A percentile compares a stretch with the other conserved stretches of the same genome.
Conservation (phyloP, 2,888 invertebrate species). For the Hydroisotoma schaefferi region DNA sequence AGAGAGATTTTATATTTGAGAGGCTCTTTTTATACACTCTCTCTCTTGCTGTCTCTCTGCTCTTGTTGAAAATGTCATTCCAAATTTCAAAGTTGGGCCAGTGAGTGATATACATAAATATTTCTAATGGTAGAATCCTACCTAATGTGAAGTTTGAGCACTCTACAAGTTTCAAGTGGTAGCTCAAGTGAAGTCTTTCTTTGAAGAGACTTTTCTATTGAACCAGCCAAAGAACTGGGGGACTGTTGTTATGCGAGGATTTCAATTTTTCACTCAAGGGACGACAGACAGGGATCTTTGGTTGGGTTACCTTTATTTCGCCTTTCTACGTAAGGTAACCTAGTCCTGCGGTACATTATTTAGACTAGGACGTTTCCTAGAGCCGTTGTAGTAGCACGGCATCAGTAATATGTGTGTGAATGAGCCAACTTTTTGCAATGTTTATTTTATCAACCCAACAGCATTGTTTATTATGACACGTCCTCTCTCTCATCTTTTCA, state of each 20-base stretch:
- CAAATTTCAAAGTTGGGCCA: conserved; percentile 13
- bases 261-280: conserved; percentile 12
- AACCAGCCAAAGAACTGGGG: neutral
- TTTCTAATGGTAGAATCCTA: neutral
- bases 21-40: conserved; percentile 9
- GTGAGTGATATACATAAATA: conserved; percentile 2
- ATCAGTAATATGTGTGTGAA: too few relatives aligned
- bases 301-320: conserved; percentile 1
- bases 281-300: conserved; percentile 6
- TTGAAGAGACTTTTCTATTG: conserved; percentile 5
- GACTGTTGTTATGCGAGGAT: conserved; percentile 1
- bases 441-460: conserved; percentile 42
- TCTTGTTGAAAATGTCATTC: conserved; percentile 14
- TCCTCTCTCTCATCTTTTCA: conserved; percentile 42
- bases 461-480: conserved; percentile 47
- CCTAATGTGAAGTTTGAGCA: neutral
- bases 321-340: conserved; percentile 4
- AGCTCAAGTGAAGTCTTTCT: conserved; percentile 6
- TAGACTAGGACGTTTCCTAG: too few relatives aligned
- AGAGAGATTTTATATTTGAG: conserved; percentile 6
- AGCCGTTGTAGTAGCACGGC: too few relatives aligned
- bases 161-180: conserved; percentile 5
- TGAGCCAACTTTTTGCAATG: conserved; percentile 47
- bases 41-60: too few relatives aligned
- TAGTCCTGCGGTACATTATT: too few relatives aligned